Conservation (phyloP, 2,113 vertebrate genomes). For the Lepus europaeus region DNA sequence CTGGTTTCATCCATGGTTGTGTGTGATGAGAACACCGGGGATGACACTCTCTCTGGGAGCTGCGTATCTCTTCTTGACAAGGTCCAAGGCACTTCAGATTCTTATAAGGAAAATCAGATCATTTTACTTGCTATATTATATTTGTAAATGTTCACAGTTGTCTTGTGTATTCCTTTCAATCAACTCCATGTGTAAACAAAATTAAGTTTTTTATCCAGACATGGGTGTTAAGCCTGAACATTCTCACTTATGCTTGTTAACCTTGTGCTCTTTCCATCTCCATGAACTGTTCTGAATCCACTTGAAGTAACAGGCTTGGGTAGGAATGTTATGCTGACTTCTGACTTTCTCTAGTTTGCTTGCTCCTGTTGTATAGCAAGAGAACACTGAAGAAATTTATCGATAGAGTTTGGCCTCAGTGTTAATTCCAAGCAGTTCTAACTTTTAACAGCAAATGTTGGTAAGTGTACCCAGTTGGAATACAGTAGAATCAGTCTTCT, state of each 20-base stretch:
- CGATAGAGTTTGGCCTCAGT: neutral
- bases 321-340: neutral
- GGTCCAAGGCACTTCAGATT: neutral
- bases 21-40: neutral
- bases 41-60: neutral
- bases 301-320: neutral
- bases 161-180: neutral
- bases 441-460: neutral
- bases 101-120: neutral
- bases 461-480: neutral
- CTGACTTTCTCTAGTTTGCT: neutral
- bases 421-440: neutral
- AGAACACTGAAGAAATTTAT: neutral
- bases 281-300: neutral
- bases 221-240: neutral
- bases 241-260: neutral
- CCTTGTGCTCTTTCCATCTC: neutral
- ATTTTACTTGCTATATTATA: neutral
- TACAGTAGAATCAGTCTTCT: neutral
- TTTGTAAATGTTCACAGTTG: neutral
- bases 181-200: neutral
- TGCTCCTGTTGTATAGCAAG: neutral
- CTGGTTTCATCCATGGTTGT: neutral
- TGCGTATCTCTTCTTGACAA: neutral
- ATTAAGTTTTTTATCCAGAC: neutral